Percentiles rank a stretch among this genome's conserved stretches.
These are phyloP conservation scores for Tor tambroides DNA, from an alignment of 2,113 vertebrate species.

Conservation along the genomic window DNA sequence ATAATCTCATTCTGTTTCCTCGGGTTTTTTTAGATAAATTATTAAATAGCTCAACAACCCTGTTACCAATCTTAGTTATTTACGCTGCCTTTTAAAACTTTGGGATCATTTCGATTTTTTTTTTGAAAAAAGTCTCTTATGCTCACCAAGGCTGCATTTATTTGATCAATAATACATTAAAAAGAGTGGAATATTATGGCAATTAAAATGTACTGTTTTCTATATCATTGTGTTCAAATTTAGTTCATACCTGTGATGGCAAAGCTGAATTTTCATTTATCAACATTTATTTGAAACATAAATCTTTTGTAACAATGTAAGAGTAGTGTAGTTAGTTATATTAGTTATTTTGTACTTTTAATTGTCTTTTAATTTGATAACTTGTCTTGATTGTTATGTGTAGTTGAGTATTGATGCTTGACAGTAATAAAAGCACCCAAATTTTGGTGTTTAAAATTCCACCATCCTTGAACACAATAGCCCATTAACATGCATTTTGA, in stretches of 20 bases:
- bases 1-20: no score
- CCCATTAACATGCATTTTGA: background rate
- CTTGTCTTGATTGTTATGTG: background rate
- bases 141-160: background rate
- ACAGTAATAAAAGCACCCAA: background rate
- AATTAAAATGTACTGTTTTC: background rate
- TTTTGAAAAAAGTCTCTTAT: background rate
- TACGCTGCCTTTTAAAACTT: background rate
- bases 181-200: background rate
- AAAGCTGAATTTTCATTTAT: background rate
- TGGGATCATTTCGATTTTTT: background rate
- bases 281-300: background rate
- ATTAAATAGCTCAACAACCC: no score
- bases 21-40: no score
- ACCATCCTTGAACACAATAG: background rate
- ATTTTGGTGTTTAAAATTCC: background rate
- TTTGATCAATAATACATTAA: background rate
- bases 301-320: background rate
- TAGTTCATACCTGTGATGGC: background rate
- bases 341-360: background rate
- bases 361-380: background rate
- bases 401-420: background rate
- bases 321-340: background rate
- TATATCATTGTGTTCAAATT: background rate
- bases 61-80: background rate